These are phyloP conservation scores for Phyllostomus hastatus DNA, from an alignment of 2,113 vertebrate species.

Conservation along the genomic window DNA sequence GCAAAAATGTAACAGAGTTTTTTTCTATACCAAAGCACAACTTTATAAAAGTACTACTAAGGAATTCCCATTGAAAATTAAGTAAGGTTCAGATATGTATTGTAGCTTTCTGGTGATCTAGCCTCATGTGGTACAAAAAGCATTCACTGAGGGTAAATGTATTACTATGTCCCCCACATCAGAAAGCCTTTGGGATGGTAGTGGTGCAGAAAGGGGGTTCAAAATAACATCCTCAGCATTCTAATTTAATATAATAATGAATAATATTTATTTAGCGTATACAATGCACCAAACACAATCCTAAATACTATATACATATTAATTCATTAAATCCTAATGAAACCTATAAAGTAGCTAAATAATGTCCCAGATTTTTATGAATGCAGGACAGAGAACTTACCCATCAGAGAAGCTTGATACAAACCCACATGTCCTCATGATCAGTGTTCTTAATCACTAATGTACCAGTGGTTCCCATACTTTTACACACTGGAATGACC, in stretches of 20 bases:
- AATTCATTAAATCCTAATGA: neutral
- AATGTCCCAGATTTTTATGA: neutral
- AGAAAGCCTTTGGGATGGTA: neutral
- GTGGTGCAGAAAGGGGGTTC: neutral
- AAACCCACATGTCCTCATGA: neutral
- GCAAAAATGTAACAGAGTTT: neutral
- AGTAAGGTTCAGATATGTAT: neutral
- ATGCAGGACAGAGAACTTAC: neutral
- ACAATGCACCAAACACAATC: neutral
- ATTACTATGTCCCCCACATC: neutral
- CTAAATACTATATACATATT: neutral
- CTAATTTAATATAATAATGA: neutral
- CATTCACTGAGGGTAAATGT: neutral
- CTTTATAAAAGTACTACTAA: slow-evolving; percentile 6
- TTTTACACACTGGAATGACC: neutral
- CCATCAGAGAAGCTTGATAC: neutral
- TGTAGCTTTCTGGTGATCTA: neutral
- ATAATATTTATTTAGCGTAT: neutral
- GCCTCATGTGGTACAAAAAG: neutral
- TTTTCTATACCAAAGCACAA: neutral
- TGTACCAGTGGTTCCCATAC: neutral
- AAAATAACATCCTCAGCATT: neutral
- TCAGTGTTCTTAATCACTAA: neutral
- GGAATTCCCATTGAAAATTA: neutral
- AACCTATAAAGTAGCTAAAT: neutral